Evolutionary conservation across 2,797 vertebrate species (phyloP), one percentile per base, ranked within the genome.

Genomic region (Pogonophryne albipinna): DNA sequence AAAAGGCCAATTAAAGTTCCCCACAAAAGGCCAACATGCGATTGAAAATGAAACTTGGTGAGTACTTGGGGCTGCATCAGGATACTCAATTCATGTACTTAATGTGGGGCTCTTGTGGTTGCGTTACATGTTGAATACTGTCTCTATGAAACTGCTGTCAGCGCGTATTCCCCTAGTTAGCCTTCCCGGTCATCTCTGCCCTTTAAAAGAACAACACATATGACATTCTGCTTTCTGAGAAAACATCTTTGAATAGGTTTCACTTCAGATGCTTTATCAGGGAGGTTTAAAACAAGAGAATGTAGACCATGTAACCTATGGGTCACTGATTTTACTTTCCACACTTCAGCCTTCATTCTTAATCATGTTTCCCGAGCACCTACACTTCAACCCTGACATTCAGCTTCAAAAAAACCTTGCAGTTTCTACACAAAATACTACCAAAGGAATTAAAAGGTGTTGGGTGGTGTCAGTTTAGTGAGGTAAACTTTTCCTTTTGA

Each of bases 21-120:
- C n/a, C n/a, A n/a, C n/a, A n/a, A n/a, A 94, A 92, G 90, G 91
- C 91, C 91, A 94, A 90, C 90, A 88, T 85, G 89, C 91, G 89
- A 91, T 85, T 92, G 83, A 93, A 92, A 91, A 85, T 83, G 78
- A 89, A 92, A 91, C 76, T 84, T 80, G 63, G 77, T 79, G 87
- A 90, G 91, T 83, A 85, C 76, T 79, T 82, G 67, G 27, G 59
- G 75, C 69, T 50, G 60, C 79, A 85, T 86, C 67, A 79, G 76
- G 64, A 80, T 79, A 65, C 85, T 89, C 78, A 60, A 74, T 76
- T 79, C 71, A 83, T 15, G 11, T 71, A 58, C 52, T 76, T 86
- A 88, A 84, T 72, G 80, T 71, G 57, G 62, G 1, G 66, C 52
- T 74, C 64, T 69, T 56, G 65, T 69, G 73, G 65, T 83, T 74